Conservation (phyloP, 2,113 vertebrate genomes). For the Dromas ardeola region DNA sequence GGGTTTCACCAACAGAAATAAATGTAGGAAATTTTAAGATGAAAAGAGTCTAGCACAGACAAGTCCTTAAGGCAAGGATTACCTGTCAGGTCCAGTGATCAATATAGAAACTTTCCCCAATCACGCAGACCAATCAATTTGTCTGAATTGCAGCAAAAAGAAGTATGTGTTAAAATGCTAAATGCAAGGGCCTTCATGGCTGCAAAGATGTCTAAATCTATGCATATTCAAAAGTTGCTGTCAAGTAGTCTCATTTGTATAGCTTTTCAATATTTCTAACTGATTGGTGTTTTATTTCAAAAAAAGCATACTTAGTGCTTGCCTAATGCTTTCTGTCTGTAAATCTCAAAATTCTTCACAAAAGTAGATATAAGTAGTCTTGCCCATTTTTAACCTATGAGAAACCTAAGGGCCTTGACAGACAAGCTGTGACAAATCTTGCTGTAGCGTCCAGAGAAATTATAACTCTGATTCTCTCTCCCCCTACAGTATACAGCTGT, state of each 20-base stretch:
- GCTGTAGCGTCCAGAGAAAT: not conserved
- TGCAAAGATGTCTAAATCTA: constrained; percentile 20
- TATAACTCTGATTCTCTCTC: not conserved
- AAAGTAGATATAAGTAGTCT: not conserved
- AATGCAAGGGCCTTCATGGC: not conserved
- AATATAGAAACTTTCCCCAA: not conserved
- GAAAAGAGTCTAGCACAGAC: not conserved
- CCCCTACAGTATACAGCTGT: not conserved
- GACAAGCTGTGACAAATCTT: not conserved
- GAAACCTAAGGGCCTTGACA: not conserved
- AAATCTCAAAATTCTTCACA: not conserved
- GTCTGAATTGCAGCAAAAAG: not conserved
- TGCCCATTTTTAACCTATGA: not conserved
- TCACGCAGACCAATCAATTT: not conserved
- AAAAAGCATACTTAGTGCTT: not conserved
- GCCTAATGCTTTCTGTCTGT: not conserved
- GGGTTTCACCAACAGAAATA: not conserved
- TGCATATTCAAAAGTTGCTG: not conserved
- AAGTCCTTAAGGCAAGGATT: not conserved
- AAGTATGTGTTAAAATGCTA: not conserved
- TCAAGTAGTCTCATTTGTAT: not conserved
- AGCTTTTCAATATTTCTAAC: constrained; percentile 16
- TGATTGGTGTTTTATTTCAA: not conserved
- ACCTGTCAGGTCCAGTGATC: not conserved
- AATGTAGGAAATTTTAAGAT: not conserved